Conservation (phyloP, 1,140 invertebrate species). For the Ericerus pela region DNA sequence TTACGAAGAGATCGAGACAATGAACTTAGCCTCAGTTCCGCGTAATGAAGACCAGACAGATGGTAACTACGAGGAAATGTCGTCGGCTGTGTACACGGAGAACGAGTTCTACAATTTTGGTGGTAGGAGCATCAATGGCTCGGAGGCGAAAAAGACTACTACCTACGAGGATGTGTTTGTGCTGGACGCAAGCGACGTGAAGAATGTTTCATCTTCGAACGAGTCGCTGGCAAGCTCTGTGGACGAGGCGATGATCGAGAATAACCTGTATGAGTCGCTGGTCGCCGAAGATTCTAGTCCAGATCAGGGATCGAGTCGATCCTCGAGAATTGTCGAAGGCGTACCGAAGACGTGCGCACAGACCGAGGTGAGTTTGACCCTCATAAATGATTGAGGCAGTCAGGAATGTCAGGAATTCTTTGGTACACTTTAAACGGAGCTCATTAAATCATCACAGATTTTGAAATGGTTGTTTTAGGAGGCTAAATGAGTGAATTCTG, state of each 20-base stretch:
- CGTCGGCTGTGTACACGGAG: background rate
- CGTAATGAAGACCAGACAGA: background rate
- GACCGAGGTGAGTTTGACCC: too few relatives aligned
- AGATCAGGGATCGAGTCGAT: constrained; percentile 3
- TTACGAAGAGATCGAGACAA: background rate
- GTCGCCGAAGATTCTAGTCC: constrained; percentile 17
- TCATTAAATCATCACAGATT: too few relatives aligned
- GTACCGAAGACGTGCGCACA: too few relatives aligned
- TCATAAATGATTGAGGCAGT: too few relatives aligned
- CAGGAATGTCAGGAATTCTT: too few relatives aligned
- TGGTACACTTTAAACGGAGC: too few relatives aligned
- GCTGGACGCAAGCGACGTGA: background rate
- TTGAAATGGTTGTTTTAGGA: too few relatives aligned
- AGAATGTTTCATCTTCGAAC: constrained; percentile 7
- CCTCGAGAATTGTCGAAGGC: background rate
- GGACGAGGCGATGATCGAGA: constrained; percentile 15
- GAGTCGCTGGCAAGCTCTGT: constrained; percentile 14
- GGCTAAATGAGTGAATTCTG: too few relatives aligned
- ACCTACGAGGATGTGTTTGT: constrained; percentile 17
- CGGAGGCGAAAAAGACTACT: background rate
- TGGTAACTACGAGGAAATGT: constrained; percentile 4
- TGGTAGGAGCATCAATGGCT: too few relatives aligned
- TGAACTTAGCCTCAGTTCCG: background rate
- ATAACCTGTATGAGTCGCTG: constrained; percentile 20
- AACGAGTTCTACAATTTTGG: background rate